These are phyloP conservation scores for Orthosia gracilis DNA, from an alignment of 2,888 invertebrate genomes.

Conservation along the genomic window DNA sequence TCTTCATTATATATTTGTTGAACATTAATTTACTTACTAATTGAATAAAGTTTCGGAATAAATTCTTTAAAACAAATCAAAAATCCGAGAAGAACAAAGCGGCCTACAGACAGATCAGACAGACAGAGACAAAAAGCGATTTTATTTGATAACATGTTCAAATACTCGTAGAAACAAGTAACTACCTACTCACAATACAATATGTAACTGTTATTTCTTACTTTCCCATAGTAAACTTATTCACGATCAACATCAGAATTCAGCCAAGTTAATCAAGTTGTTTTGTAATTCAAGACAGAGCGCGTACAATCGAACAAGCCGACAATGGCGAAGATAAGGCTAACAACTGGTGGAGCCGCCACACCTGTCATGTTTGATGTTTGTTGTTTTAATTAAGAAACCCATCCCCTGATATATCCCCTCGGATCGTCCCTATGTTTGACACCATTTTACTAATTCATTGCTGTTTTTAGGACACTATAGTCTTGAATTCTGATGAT, in stretches of 20 bases:
- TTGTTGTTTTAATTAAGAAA: conserved; percentile 83
- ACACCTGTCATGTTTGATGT: conserved; percentile 82
- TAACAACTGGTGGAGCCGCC: conserved; percentile 79
- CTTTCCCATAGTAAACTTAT: conserved; percentile 42
- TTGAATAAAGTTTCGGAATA: too few species aligned
- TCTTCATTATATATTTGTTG: too few species aligned
- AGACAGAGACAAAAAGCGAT: background rate
- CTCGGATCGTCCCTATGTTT: conserved; percentile 61
- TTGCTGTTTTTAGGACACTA: conserved; percentile 1
- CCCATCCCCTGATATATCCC: conserved; percentile 74
- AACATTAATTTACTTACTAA: too few species aligned
- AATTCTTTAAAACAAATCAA: background rate
- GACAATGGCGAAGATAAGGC: conserved; percentile 78
- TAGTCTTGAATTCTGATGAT: background rate
- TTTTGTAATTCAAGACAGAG: conserved; percentile 55
- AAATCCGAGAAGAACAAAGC: background rate
- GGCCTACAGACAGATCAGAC: background rate
- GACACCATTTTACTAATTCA: conserved; percentile 59
- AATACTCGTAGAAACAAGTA: conserved; percentile 5
- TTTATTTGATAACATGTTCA: background rate
- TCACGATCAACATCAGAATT: conserved; percentile 52
- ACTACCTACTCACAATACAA: conserved; percentile 5
- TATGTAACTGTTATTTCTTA: conserved; percentile 36
- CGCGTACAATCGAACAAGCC: conserved; percentile 54
- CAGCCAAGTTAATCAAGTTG: conserved; percentile 47